These are phyloP conservation scores for Amphimallon solstitiale DNA, from an alignment of 2,888 invertebrate genomes.

Conservation along the genomic window DNA sequence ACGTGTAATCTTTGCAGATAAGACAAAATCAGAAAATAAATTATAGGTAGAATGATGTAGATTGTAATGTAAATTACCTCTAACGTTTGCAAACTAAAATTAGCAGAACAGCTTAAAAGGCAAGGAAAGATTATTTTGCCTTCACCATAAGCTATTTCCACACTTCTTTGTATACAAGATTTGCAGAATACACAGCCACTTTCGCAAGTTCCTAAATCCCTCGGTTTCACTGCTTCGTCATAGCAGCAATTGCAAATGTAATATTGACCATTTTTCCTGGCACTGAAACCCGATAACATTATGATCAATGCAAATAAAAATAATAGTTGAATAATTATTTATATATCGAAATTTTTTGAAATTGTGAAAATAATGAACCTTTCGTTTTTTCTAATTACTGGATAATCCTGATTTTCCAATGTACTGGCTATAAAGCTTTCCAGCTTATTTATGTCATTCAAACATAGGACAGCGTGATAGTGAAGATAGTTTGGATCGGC, in stretches of 20 bases:
- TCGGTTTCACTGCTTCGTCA: constrained; percentile 65
- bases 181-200: constrained; percentile 56
- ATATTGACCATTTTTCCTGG: constrained; percentile 60
- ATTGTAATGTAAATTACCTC: constrained; percentile 1
- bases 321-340: too few species aligned
- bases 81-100: constrained; percentile 25
- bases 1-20: too few species aligned
- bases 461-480: constrained; percentile 17
- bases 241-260: constrained; percentile 67
- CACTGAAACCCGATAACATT: constrained; percentile 41
- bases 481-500: constrained; percentile 32
- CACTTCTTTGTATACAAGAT: constrained; percentile 59
- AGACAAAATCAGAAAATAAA: too few species aligned
- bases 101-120: constrained; percentile 57
- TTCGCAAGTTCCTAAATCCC: constrained; percentile 60
- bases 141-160: constrained; percentile 60
- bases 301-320: constrained; percentile 49
- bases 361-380: constrained; percentile 6
- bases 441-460: constrained; percentile 7
- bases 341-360: not conserved
- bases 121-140: constrained; percentile 63
- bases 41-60: too few species aligned
- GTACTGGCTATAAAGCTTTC: constrained; percentile 7
- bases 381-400: constrained; percentile 22
- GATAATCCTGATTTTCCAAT: constrained; percentile 23